Conservation (phyloP, 2,113 vertebrate species). For the Athene noctua region DNA sequence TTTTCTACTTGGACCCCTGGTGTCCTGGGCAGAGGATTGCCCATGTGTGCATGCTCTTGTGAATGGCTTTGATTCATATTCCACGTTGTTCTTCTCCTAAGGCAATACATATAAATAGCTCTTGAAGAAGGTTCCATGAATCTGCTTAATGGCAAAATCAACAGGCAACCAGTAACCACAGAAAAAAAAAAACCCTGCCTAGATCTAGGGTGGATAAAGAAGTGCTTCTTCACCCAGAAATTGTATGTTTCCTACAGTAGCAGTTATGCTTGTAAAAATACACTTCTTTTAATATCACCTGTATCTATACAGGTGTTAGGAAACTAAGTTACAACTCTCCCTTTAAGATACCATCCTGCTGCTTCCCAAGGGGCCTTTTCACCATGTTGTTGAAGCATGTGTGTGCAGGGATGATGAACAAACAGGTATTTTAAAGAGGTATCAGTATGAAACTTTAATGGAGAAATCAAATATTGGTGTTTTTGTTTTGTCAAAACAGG, state of each 20-base stretch:
- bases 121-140: not conserved
- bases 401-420: not conserved
- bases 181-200: not conserved
- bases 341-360: not conserved
- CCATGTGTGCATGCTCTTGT: rapidly evolving
- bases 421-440: not conserved
- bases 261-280: not conserved
- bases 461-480: not conserved
- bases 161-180: not conserved
- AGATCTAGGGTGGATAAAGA: not conserved
- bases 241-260: not conserved
- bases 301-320: not conserved
- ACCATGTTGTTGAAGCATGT: not conserved
- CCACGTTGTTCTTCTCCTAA: not conserved
- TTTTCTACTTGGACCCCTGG: not conserved
- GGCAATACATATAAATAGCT: not conserved
- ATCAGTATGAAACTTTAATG: not conserved
- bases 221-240: not conserved
- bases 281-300: not conserved
- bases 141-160: not conserved
- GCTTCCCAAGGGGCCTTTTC: not conserved
- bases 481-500: not conserved
- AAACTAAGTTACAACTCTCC: not conserved
- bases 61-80: not conserved
- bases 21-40: not conserved